phyloP scores from a whole-genome alignment of 2,113 vertebrate species.

The Gopherus evgoodei region DNA sequence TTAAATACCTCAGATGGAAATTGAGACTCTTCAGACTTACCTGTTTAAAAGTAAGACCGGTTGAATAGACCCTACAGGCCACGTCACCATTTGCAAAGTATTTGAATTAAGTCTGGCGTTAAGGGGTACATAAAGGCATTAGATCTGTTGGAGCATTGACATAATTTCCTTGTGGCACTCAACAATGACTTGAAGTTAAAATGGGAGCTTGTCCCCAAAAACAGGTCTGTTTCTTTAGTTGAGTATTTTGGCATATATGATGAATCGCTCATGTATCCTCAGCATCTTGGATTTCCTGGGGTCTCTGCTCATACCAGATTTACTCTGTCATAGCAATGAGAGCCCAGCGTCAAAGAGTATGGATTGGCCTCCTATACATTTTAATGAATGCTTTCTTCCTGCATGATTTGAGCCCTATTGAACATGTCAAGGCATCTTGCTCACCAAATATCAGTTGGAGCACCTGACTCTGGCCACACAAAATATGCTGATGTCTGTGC shows the following conservation, averaged over 20 bases:
- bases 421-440: neutral
- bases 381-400: neutral
- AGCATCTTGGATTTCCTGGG: neutral
- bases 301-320: neutral
- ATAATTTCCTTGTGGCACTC: neutral
- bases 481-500: neutral
- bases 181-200: neutral
- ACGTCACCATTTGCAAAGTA: neutral
- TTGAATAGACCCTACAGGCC: neutral
- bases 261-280: neutral
- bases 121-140: neutral
- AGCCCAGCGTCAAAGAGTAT: neutral
- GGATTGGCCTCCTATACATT: neutral
- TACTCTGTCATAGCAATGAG: neutral
- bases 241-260: neutral
- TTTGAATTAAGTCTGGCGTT: neutral
- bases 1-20: neutral
- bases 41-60: neutral
- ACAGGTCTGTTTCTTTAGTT: neutral
- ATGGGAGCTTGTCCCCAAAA: neutral
- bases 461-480: neutral
- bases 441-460: neutral
- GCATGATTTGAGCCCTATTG: neutral
- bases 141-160: neutral
- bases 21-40: neutral